phyloP scores from a whole-genome alignment of 2,888 invertebrate species.

The Sialis lutaria region DNA sequence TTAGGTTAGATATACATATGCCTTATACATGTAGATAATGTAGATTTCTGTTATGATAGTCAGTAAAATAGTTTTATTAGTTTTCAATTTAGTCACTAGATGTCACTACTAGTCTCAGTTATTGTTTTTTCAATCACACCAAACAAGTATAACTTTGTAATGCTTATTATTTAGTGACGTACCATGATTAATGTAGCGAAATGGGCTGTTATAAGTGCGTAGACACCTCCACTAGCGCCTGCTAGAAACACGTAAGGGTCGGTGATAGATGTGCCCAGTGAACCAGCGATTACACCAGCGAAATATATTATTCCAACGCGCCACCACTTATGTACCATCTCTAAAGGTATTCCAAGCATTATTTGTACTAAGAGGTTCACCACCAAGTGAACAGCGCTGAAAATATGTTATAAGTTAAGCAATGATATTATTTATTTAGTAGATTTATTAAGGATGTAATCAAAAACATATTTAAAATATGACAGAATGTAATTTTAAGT shows the following conservation, averaged over 20 bases:
- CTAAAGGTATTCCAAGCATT: conserved; percentile 82
- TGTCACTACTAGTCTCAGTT: neutral
- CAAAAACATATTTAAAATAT: no score
- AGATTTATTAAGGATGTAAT: no score
- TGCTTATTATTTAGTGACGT: conserved; percentile 14
- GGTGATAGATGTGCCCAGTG: conserved; percentile 62
- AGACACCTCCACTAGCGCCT: conserved; percentile 91
- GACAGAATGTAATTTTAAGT: no score
- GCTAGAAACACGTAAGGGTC: conserved; percentile 69
- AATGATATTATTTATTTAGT: no score
- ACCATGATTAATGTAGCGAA: conserved; percentile 82
- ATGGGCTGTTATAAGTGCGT: conserved; percentile 85
- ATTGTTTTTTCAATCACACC: neutral
- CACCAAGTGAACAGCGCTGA: conserved; percentile 67
- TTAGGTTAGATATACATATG: no score
- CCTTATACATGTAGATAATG: no score
- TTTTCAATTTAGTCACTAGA: neutral
- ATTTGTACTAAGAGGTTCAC: conserved; percentile 87
- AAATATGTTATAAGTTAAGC: conserved; percentile 5
- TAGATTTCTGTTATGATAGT: neutral
- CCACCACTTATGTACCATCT: conserved; percentile 95
- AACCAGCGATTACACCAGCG: conserved; percentile 72
- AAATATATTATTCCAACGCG: conserved; percentile 69
- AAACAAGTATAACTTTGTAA: neutral
- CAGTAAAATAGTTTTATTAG: neutral